Base-by-base conservation (phyloP, 2,888 invertebrate species). In the Drosophila suboccidentalis region DNA sequence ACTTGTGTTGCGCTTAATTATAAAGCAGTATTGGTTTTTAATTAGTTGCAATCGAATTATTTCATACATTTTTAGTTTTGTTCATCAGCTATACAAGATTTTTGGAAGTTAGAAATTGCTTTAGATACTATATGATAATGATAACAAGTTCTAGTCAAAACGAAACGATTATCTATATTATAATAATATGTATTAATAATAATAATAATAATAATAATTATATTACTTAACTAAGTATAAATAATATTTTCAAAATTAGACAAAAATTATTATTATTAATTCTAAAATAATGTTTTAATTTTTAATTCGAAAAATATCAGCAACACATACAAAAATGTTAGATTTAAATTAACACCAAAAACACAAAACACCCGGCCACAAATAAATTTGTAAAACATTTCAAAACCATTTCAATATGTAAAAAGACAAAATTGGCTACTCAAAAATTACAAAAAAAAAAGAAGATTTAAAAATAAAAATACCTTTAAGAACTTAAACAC, bases 201-300 rank as follows among this genome's bases (percentile, higher is more conserved):
- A 43, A 63, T 50, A 58, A 43, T 50, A 43, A 65, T 75, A 69
- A 54, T 66, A 50, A 38, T 38, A 62, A 62, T 64, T 63, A 72
- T 69, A 80, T 69, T 64, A 64, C 58, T 59, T 59, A 50, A 49
- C 55, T 47, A 39, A 39, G 15, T 66, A 68, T 65, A 67, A 60
- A 84, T 69, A 67, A 57, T 89, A 77, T 82, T 89, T 85, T 87
- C 59, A 89, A 89, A 80, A 72, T 89, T 85, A 89, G 87, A 70
- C 80, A 82, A 77, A 87, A 89, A 88, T 87, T 87, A 72, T 89
- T 79, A 82, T 77, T 54, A 76, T 85, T 78, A 84, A 80, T 64
- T 57, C 51, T 70, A 66, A 61, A 68, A 59, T 75, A 89, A 83
- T 89, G 69, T 87, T 88, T 87, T 79, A 63, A 73, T 65, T 83